A percentile compares a stretch with the other conserved stretches of the same genome.
These are phyloP conservation scores for Habrosyne pyritoides DNA, from an alignment of 2,888 invertebrate genomes.

Conservation along the genomic window DNA sequence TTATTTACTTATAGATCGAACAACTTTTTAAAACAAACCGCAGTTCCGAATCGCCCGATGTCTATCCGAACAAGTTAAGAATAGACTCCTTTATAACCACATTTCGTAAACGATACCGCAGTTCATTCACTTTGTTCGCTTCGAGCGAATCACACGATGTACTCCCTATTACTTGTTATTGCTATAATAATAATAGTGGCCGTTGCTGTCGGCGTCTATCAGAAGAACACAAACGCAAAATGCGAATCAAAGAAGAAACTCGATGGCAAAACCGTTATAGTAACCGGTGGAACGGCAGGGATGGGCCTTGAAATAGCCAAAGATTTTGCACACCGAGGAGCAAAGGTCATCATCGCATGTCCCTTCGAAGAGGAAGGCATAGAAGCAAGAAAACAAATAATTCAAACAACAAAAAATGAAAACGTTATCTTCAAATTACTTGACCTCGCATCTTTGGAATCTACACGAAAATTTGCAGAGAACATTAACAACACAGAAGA, in stretches of 20 bases:
- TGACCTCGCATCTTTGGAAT: slow-evolving; percentile 88
- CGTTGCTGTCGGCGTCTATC: slow-evolving; percentile 24
- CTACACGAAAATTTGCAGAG: slow-evolving; percentile 90
- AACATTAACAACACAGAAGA: slow-evolving; percentile 87
- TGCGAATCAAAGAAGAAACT: slow-evolving; percentile 31
- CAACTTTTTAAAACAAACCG: no score
- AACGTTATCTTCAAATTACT: slow-evolving; percentile 87
- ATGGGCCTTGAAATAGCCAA: slow-evolving; percentile 60
- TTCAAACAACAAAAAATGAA: slow-evolving; percentile 84
- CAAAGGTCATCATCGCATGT: slow-evolving; percentile 60
- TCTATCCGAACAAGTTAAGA: background rate
- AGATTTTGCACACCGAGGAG: slow-evolving; percentile 60
- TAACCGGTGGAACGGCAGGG: slow-evolving; percentile 65
- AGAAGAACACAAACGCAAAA: slow-evolving; percentile 40
- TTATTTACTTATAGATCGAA: no score
- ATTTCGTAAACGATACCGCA: background rate
- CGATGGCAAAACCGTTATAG: slow-evolving; percentile 33
- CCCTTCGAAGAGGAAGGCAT: slow-evolving; percentile 57
- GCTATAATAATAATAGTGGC: slow-evolving; percentile 15
- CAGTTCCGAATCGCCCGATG: background rate
- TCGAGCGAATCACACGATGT: slow-evolving; percentile 20
- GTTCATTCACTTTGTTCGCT: background rate
- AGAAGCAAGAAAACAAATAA: slow-evolving; percentile 80
- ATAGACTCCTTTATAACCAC: background rate
- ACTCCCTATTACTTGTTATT: slow-evolving; percentile 18